phyloP scores from a whole-genome alignment of 1,140 invertebrate species.

The Philotrypesis tridentata region DNA sequence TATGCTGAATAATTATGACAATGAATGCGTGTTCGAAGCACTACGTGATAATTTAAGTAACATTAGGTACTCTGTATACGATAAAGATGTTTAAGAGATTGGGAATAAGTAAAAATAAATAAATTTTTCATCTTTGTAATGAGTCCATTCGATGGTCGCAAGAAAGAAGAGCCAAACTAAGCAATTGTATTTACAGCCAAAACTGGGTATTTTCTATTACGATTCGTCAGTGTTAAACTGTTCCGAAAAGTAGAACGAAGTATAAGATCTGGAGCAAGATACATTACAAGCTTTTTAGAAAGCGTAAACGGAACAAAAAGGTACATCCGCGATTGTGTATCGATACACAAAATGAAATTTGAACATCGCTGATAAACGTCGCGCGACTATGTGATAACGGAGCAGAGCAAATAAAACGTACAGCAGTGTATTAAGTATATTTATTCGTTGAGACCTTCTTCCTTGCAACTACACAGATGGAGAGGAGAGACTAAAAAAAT shows the following conservation, averaged over 20 bases:
- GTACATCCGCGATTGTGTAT: background rate
- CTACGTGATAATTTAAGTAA: constrained; percentile 7
- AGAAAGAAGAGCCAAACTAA: background rate
- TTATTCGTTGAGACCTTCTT: background rate
- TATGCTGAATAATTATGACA: background rate
- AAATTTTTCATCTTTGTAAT: background rate
- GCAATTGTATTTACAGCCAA: background rate
- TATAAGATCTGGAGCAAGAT: background rate
- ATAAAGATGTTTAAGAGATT: background rate
- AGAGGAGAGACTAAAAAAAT: background rate
- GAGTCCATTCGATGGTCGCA: background rate
- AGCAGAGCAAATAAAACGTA: background rate
- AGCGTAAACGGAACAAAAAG: background rate
- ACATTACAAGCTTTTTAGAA: background rate
- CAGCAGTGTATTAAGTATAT: background rate
- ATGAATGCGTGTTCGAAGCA: constrained; percentile 22
- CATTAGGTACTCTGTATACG: background rate
- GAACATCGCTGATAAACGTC: no score
- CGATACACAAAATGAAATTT: background rate
- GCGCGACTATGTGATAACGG: background rate
- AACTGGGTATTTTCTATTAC: background rate
- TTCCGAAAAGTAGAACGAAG: background rate
- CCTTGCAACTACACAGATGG: background rate
- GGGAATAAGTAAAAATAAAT: background rate
- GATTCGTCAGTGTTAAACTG: background rate